Base-by-base conservation (phyloP, 2,113 vertebrate genomes). In the Chamaetylas fuelleborni region DNA sequence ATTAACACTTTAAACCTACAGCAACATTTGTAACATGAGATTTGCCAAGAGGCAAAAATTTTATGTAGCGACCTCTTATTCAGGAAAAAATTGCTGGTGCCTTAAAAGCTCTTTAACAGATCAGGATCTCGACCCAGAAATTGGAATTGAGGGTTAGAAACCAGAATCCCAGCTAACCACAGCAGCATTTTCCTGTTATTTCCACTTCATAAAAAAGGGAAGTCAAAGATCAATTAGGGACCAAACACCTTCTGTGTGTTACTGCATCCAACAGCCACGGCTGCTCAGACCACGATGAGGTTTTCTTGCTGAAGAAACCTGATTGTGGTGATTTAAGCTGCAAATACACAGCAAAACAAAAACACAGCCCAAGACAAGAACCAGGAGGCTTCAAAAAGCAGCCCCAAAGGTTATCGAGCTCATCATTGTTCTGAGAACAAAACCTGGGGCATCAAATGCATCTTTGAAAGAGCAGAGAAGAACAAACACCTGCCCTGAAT, bases 1-100 rank as follows among this genome's bases (percentile, higher is more conserved):
- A 95, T 97, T 94, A 95, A 91, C 87, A 91, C 91, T 92, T 95
- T 90, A 87, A 91, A 97, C 84, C 84, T 90, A 73, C 87, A 66
- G 83, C 58, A 6, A 70, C 50, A 14, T 71, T 88, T 67, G 43
- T 20, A 82, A 91, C 31, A 28, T 0, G 13, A 70, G 26, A 58
- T 54, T 58, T 62, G 92, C 95, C 94, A 47, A 31, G 87, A 60
- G 85, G 85, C 33, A 89, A 87, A 83, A 42, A 29, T 47, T 92
- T 73, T 76, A 76, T 56, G 87, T 10, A 81, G 85, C 0, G 6
- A 92, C 54, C 66, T 81, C 74, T 81, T 87, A 48, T 16, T 92
- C 71, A 77, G 16, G 54, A 42, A 70, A 88, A 62, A 53, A 42
- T 18, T 36, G 34, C 22, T 19, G n/a, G 54, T 31, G 45, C 60